Conservation (phyloP, 2,797 vertebrate genomes). For the Melanogrammus aeglefinus region DNA sequence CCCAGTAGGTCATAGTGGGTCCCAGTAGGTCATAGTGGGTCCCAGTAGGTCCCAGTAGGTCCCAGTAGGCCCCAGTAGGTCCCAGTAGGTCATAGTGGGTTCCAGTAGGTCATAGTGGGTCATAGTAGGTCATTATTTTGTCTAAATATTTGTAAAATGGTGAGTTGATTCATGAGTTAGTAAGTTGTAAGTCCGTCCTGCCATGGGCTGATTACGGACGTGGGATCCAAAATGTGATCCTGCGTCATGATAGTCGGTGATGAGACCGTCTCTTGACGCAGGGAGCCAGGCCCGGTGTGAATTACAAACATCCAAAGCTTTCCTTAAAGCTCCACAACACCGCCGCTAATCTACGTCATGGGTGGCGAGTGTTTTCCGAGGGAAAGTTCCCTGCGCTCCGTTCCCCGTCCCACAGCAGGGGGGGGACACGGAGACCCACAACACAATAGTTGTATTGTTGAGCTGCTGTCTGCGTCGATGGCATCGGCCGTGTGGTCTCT, state of each 20-base stretch:
- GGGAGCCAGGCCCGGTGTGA: neutral
- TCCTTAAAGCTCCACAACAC: neutral
- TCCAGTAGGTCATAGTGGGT: neutral
- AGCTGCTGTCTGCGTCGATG: neutral
- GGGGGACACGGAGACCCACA: neutral
- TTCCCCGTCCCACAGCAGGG: neutral
- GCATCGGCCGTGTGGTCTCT: neutral
- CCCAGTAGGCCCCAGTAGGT: neutral
- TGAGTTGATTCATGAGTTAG: neutral
- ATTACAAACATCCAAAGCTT: neutral
- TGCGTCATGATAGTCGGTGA: neutral
- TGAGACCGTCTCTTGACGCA: neutral
- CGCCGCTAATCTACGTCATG: neutral
- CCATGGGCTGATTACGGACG: too few species aligned
- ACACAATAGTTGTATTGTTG: constrained; percentile 3
- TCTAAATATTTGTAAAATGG: neutral
- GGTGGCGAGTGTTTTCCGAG: neutral
- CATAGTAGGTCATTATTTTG: neutral
- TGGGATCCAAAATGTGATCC: neutral
- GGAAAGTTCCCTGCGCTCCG: neutral
- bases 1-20: neutral
- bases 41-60: neutral
- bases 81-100: neutral
- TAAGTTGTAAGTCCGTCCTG: neutral
- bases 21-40: neutral